These are phyloP conservation scores for Caligus rogercresseyi DNA, from an alignment of 1,140 invertebrate genomes.

Conservation along the genomic window DNA sequence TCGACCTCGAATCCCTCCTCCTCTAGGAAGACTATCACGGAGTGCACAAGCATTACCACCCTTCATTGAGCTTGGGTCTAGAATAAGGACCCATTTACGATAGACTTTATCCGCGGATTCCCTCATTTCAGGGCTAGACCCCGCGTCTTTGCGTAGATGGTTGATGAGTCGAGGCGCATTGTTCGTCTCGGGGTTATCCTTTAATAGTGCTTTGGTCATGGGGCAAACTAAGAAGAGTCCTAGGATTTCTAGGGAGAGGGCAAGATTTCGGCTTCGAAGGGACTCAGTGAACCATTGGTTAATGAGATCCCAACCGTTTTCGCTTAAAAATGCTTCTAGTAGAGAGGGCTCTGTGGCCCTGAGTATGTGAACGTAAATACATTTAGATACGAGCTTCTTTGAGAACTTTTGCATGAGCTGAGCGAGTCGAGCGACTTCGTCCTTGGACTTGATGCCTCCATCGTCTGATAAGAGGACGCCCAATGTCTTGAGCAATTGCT, in stretches of 20 bases:
- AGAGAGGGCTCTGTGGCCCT: slow-evolving; percentile 6
- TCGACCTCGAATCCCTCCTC: background rate
- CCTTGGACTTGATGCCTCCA: slow-evolving; percentile 15
- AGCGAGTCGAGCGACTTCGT: slow-evolving; percentile 14
- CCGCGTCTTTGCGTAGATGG: background rate
- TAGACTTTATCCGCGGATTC: background rate
- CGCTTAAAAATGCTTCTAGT: slow-evolving; percentile 4
- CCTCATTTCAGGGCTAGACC: background rate
- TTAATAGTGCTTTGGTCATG: slow-evolving; percentile 2
- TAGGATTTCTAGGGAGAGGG: slow-evolving; percentile 8
- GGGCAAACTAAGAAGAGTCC: slow-evolving; percentile 12
- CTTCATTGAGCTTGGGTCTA: background rate
- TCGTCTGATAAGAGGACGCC: slow-evolving; percentile 7
- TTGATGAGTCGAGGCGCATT: slow-evolving; percentile 16
- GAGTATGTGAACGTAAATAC: slow-evolving; percentile 19
- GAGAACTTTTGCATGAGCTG: slow-evolving; percentile 20
- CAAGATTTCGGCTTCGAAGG: slow-evolving; percentile 5
- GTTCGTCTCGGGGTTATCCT: slow-evolving; percentile 4
- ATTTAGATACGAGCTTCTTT: slow-evolving; percentile 19
- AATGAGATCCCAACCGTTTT: slow-evolving; percentile 13
- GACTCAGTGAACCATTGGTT: slow-evolving; percentile 15
- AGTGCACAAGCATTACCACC: background rate
- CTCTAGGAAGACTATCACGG: no score
- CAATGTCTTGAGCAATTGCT: slow-evolving; percentile 16
- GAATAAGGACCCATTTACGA: background rate